These are phyloP conservation scores for Bagarius yarrelli DNA, from an alignment of 2,113 vertebrate genomes.

Conservation along the genomic window DNA sequence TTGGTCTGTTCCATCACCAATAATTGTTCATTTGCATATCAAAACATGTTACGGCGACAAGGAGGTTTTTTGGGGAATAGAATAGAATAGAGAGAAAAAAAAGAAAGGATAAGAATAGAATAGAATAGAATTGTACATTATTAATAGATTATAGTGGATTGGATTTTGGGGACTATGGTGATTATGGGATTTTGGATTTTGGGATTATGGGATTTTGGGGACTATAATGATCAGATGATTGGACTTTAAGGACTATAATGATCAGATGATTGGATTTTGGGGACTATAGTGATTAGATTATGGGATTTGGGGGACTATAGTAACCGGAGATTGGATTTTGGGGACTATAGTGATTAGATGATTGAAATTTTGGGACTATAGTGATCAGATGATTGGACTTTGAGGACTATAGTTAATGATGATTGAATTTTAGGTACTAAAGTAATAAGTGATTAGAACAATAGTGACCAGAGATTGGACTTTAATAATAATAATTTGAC, in stretches of 20 bases:
- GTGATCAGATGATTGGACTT: background rate
- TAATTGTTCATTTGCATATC: background rate
- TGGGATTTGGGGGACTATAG: background rate
- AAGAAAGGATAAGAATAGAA: background rate
- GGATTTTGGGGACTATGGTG: background rate
- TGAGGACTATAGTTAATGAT: background rate
- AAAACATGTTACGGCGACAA: background rate
- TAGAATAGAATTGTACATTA: background rate
- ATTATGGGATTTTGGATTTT: background rate
- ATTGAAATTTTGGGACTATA: background rate
- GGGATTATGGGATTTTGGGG: background rate
- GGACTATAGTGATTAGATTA: background rate
- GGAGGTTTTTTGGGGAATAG: background rate
- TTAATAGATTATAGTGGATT: background rate
- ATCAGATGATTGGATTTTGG: background rate
- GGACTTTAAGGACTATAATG: background rate
- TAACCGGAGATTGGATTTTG: background rate
- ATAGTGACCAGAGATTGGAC: background rate
- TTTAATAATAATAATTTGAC: too few relatives aligned
- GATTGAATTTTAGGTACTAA: background rate
- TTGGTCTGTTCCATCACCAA: background rate
- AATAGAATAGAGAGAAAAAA: background rate
- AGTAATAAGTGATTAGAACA: background rate
- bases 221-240: background rate
- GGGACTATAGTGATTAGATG: background rate